Evolutionary conservation across 1,140 invertebrate species (phyloP).

Genomic region (Agrilus planipennis): DNA sequence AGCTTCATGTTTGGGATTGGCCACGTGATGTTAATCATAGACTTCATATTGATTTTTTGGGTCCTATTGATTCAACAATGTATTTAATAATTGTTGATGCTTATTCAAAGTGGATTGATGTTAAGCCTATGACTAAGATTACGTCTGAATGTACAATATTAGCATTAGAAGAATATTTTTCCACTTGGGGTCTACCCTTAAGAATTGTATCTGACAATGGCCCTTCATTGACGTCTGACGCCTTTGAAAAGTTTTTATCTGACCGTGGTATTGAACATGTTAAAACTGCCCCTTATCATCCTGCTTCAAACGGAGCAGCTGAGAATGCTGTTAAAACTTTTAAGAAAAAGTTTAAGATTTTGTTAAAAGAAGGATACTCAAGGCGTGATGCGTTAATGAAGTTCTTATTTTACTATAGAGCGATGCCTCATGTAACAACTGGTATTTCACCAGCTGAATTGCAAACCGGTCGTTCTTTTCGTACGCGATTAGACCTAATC

Average conservation of each 20-base stretch:
- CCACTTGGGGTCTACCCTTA: constrained; percentile 27
- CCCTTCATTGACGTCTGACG: constrained; percentile 26
- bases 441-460: too few relatives aligned
- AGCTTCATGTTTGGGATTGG: constrained; percentile 11
- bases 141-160: constrained; percentile 14
- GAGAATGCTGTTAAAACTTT: constrained; percentile 10
- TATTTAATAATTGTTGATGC: constrained; percentile 37
- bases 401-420: too few relatives aligned
- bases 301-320: constrained; percentile 16
- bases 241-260: constrained; percentile 28
- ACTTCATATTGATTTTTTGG: constrained; percentile 38
- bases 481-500: too few relatives aligned
- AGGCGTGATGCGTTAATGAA: too few relatives aligned
- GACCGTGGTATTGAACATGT: constrained; percentile 15
- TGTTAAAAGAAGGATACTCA: too few relatives aligned
- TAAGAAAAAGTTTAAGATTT: constrained; percentile 16
- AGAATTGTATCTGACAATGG: constrained; percentile 32
- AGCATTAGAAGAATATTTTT: constrained; percentile 21
- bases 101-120: constrained; percentile 35
- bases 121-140: constrained; percentile 10
- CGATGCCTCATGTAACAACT: too few relatives aligned
- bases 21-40: too few relatives aligned
- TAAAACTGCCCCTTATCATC: constrained; percentile 16
- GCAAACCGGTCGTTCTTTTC: too few relatives aligned
- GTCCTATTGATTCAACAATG: constrained; percentile 28